Evolutionary conservation across 2,888 invertebrate genomes (phyloP), one percentile per base, ranked within the genome.

Genomic region (Luperina testacea): DNA sequence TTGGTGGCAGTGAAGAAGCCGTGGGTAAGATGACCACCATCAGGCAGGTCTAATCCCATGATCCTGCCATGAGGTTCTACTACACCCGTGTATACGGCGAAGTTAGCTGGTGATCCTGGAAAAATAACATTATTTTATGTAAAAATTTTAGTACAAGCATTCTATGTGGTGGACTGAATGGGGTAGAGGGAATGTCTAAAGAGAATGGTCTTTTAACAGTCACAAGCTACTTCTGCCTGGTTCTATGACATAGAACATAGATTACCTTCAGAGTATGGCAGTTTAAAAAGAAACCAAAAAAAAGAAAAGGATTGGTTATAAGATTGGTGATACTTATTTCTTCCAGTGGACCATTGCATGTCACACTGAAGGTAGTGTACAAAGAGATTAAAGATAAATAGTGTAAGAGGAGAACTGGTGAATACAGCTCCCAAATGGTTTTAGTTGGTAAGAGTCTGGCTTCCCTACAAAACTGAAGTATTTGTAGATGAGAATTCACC

Each of bases 1-100:
- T 99, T 99, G 15, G 97, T 98, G 13, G 98, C 97, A 0, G 99
- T 99, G 97, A 99, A 98, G 95, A 99, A 99, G 48, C 98, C 98
- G 90, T 99, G 99, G 9, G 99, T 99, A 84, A 99, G 97, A 96
- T 99, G 99, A 0, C 99, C 99, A 87, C 99, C 99, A 93, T 99
- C 99, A 1, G 99, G 99, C 80, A 99, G 97, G 95, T 99, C 99
- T 75, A 99, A 96, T 0, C 99, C 98, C 99, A 99, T 99, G 90
- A 99, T 99, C 79, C 99, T 97, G 70, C 99, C 99, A 94, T 99
- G 99, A 4, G 99, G 99, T 87, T 98, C 98, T 75, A 98, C 97
- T 20, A 99, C 95, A 61, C 98, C 99, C 8, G 99, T 99, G 95
- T 99, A 99, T 13, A 99, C 99, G 6, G 99, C 99, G 94, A 99